These are phyloP conservation scores for Reinhardtius hippoglossoides DNA, from an alignment of 2,113 vertebrate species.

Conservation along the genomic window DNA sequence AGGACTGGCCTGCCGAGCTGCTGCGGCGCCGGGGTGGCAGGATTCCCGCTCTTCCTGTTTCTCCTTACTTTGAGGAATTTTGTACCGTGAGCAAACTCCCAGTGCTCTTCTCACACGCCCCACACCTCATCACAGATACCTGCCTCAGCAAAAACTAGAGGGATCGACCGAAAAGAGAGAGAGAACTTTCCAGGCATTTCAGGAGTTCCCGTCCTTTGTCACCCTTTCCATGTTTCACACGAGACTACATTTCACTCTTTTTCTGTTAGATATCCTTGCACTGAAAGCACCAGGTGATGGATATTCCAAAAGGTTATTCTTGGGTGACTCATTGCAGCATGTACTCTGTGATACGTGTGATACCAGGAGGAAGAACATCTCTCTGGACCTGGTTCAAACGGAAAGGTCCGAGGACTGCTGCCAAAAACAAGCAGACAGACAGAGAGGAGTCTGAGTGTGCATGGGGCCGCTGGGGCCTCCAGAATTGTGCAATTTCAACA, in stretches of 20 bases:
- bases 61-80: constrained; percentile 85
- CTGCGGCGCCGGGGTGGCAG: constrained; percentile 58
- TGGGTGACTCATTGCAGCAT: neutral
- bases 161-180: constrained; percentile 14
- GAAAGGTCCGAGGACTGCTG: neutral
- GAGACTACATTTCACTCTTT: neutral
- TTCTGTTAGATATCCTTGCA: neutral
- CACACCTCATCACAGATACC: constrained; percentile 73
- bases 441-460: neutral
- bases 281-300: neutral
- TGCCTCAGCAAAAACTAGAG: constrained; percentile 79
- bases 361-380: neutral
- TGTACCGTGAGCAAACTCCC: constrained; percentile 77
- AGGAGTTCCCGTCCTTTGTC: constrained; percentile 36
- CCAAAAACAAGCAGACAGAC: neutral
- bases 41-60: constrained; percentile 81
- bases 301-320: neutral
- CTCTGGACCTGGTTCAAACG: neutral
- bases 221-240: constrained; percentile 6
- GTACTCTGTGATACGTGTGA: neutral
- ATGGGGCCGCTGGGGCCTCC: neutral
- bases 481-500: neutral
- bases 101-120: constrained; percentile 65
- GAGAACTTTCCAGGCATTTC: constrained; percentile 64
- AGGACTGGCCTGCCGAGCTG: constrained; percentile 67